These are phyloP conservation scores for Campoplex capitator DNA, from an alignment of 2,888 invertebrate species.

Conservation along the genomic window DNA sequence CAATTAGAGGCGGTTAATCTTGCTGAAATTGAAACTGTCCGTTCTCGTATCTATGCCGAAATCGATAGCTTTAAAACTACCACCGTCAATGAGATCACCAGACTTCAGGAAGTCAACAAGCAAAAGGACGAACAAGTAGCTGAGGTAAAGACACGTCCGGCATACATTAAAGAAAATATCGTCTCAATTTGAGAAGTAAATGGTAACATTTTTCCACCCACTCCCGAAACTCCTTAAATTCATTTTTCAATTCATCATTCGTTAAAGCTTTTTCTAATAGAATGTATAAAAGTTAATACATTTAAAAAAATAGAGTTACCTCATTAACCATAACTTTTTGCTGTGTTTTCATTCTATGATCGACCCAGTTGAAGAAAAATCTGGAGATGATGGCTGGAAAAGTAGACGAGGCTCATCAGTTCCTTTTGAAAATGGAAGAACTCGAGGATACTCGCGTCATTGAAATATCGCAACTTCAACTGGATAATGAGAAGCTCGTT, in stretches of 20 bases:
- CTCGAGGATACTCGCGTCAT: slow-evolving; percentile 76
- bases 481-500: slow-evolving; percentile 75
- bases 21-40: slow-evolving; percentile 77
- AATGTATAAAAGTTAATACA: background rate
- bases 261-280: background rate
- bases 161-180: too few species aligned
- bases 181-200: too few species aligned
- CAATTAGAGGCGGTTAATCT: slow-evolving; percentile 77
- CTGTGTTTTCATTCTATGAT: slow-evolving; percentile 15
- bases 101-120: slow-evolving; percentile 73
- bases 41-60: slow-evolving; percentile 75
- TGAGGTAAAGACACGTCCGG: slow-evolving; percentile 72
- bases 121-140: slow-evolving; percentile 73
- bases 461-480: slow-evolving; percentile 76
- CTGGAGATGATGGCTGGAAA: slow-evolving; percentile 78
- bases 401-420: slow-evolving; percentile 73
- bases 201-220: too few species aligned
- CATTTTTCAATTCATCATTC: background rate
- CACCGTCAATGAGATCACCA: slow-evolving; percentile 75
- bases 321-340: background rate
- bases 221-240: background rate
- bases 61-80: slow-evolving; percentile 76
- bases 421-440: slow-evolving; percentile 79
- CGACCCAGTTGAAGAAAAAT: slow-evolving; percentile 75
- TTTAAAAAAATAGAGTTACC: too few species aligned